A percentile compares a stretch with the other conserved stretches of the same genome.
phyloP scores from a whole-genome alignment of 2,113 vertebrate genomes.

The Varanus komodoensis region DNA sequence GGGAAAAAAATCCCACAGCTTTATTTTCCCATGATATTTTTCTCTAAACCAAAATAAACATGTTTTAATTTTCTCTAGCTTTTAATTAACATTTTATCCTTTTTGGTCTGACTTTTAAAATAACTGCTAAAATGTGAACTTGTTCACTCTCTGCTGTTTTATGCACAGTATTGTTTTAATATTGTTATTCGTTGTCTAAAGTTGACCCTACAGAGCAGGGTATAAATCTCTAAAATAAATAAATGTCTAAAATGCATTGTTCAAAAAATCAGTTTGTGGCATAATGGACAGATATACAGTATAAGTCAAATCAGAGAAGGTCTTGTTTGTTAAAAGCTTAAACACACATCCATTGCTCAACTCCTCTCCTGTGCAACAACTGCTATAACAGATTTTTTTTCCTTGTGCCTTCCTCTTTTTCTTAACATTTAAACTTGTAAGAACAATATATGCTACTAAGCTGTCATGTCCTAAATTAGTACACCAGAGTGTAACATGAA shows the following conservation, averaged over 20 bases:
- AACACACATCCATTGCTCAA: neutral
- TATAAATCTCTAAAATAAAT: neutral
- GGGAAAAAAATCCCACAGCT: neutral
- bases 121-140: neutral
- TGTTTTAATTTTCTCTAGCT: neutral
- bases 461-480: neutral
- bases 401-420: neutral
- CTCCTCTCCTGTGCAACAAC: neutral
- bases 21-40: neutral
- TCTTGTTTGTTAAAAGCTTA: neutral
- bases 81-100: neutral
- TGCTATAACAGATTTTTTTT: neutral
- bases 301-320: neutral
- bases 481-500: neutral
- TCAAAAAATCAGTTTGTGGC: neutral
- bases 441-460: neutral
- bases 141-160: no score
- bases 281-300: neutral
- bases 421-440: neutral
- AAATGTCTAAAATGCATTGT: neutral
- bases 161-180: neutral
- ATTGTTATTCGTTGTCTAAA: neutral
- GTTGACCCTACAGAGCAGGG: neutral
- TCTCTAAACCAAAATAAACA: neutral
- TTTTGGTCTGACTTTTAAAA: neutral